Evolutionary conservation across 2,113 vertebrate species (phyloP).

Genomic region (human (Homo sapiens)): DNA sequence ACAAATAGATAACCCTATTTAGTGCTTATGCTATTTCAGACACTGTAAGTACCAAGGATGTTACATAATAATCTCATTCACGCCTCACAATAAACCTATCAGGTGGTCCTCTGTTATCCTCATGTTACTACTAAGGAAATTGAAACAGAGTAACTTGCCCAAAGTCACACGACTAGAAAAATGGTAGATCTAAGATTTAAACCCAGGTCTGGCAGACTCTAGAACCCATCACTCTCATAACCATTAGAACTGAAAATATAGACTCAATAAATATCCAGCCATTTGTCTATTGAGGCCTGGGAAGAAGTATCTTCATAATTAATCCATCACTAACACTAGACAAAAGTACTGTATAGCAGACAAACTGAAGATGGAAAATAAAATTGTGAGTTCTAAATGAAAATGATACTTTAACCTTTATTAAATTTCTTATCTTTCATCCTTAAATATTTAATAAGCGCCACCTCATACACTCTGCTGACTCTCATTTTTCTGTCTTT

Average conservation of each 20-base stretch:
- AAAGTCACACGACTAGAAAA: slow-evolving; percentile 16
- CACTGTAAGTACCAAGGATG: not conserved
- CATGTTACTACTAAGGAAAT: not conserved
- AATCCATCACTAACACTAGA: not conserved
- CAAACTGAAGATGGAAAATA: not conserved
- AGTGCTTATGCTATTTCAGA: not conserved
- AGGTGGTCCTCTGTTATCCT: not conserved
- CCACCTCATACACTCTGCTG: not conserved
- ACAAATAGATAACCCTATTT: not conserved
- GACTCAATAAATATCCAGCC: not conserved
- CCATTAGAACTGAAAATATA: not conserved
- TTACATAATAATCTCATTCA: not conserved
- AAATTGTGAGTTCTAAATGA: slow-evolving; percentile 14
- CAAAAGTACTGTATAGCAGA: not conserved
- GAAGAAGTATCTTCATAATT: not conserved
- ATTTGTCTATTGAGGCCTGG: not conserved
- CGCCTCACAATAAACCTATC: not conserved
- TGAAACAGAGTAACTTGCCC: not conserved
- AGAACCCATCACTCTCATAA: not conserved
- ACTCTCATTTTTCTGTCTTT: not conserved
- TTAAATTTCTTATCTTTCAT: not conserved
- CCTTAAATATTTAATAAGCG: slow-evolving; percentile 9
- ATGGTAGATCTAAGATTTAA: not conserved
- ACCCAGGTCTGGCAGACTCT: not conserved
- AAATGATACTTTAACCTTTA: not conserved